Conservation (phyloP, 2,797 vertebrate species). For the Xiphorhynchus erythropygius region DNA sequence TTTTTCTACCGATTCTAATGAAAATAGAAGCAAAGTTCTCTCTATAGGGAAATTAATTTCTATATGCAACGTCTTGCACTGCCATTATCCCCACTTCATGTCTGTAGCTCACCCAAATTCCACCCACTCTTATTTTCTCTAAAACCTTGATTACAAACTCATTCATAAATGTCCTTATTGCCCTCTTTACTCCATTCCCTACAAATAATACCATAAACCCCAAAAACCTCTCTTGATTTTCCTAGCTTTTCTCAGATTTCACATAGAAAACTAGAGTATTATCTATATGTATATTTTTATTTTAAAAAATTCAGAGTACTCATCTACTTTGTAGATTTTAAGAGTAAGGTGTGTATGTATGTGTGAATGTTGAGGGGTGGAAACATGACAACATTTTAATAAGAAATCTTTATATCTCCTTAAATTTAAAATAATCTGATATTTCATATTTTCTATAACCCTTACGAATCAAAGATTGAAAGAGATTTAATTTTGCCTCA, state of each 20-base stretch:
- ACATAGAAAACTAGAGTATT: neutral
- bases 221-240: neutral
- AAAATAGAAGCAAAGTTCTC: neutral
- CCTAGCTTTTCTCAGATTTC: neutral
- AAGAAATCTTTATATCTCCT: neutral
- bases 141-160: neutral
- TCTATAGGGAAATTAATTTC: neutral
- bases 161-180: neutral
- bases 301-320: rapidly evolving
- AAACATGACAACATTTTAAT: neutral
- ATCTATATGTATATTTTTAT: neutral
- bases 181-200: neutral
- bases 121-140: neutral
- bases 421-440: neutral
- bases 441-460: neutral
- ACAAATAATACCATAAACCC: neutral
- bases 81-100: neutral
- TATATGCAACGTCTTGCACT: neutral
- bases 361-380: neutral
- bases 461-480: neutral
- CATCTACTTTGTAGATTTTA: neutral
- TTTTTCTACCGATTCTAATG: neutral
- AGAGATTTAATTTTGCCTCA: neutral
- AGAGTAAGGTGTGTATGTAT: neutral
- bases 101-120: neutral